phyloP scores from a whole-genome alignment of 1,140 invertebrate genomes.

The Stegodyphus mimosarum region DNA sequence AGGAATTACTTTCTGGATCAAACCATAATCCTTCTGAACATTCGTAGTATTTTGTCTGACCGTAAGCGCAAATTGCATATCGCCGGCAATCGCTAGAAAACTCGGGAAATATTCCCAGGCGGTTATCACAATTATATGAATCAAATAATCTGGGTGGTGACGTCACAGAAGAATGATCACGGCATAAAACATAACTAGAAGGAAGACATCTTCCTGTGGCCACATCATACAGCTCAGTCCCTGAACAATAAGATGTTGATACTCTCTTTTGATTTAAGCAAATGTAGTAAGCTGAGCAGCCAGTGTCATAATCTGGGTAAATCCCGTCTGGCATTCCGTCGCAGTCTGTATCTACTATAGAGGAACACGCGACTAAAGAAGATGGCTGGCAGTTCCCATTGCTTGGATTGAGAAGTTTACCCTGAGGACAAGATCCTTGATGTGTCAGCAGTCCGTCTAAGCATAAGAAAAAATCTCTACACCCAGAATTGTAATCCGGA shows the following conservation, averaged over 20 bases:
- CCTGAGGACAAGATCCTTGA: constrained; percentile 71
- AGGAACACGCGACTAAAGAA: constrained; percentile 64
- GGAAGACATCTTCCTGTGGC: constrained; percentile 47
- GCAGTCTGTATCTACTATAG: constrained; percentile 62
- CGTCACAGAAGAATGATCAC: neutral
- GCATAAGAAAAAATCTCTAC: constrained; percentile 73
- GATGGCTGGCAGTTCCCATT: constrained; percentile 67
- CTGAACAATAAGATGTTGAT: constrained; percentile 65
- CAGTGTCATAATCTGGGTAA: constrained; percentile 70
- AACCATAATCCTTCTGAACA: constrained; percentile 25
- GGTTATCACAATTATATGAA: constrained; percentile 43
- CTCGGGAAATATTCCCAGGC: constrained; percentile 39
- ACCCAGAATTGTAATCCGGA: constrained; percentile 70
- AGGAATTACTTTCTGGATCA: constrained; percentile 24
- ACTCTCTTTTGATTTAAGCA: constrained; percentile 69
- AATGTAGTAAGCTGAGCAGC: constrained; percentile 72
- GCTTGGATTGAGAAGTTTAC: constrained; percentile 72
- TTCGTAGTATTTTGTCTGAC: constrained; percentile 5
- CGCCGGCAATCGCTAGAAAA: constrained; percentile 43
- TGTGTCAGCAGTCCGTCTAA: constrained; percentile 71
- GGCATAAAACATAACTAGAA: constrained; percentile 39
- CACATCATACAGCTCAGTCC: constrained; percentile 67
- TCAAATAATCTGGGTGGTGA: constrained; percentile 36
- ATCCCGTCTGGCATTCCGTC: constrained; percentile 69
- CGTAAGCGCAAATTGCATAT: constrained; percentile 41